These are phyloP conservation scores for Luperina nickerlii DNA, from an alignment of 2,888 invertebrate genomes.

Conservation along the genomic window DNA sequence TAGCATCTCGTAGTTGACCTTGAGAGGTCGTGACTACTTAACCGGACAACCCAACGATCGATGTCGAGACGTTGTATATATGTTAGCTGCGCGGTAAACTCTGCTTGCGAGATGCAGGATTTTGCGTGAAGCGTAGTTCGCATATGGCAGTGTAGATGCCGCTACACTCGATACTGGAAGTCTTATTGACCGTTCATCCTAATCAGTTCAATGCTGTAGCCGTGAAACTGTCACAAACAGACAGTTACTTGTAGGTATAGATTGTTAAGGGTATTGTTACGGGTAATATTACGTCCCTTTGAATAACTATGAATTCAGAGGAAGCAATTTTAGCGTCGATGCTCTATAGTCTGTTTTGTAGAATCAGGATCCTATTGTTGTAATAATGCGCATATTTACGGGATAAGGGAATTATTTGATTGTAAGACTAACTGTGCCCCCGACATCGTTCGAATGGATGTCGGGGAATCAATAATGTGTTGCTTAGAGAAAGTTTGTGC, in stretches of 20 bases:
- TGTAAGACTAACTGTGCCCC: neutral
- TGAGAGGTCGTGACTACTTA: no score
- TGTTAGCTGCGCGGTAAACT: neutral
- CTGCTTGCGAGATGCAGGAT: neutral
- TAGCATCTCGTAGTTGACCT: no score
- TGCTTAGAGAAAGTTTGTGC: neutral
- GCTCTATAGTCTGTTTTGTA: neutral
- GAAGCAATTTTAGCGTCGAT: slow-evolving; percentile 33
- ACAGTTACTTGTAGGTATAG: slow-evolving; percentile 5
- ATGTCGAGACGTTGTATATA: neutral
- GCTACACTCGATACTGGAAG: neutral
- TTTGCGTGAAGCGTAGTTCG: neutral
- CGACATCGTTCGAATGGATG: neutral
- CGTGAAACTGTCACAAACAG: neutral
- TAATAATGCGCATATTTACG: neutral
- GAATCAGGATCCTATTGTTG: slow-evolving; percentile 18
- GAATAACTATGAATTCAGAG: slow-evolving; percentile 11
- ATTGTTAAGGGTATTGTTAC: slow-evolving; percentile 24
- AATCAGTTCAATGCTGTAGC: neutral
- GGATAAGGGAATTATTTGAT: neutral
- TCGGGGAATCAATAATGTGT: neutral
- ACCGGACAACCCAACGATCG: neutral
- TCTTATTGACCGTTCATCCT: no score
- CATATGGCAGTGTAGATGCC: neutral
- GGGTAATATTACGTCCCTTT: slow-evolving; percentile 3